phyloP scores from a whole-genome alignment of 2,888 invertebrate genomes.

The Carpatolechia fugitivella region DNA sequence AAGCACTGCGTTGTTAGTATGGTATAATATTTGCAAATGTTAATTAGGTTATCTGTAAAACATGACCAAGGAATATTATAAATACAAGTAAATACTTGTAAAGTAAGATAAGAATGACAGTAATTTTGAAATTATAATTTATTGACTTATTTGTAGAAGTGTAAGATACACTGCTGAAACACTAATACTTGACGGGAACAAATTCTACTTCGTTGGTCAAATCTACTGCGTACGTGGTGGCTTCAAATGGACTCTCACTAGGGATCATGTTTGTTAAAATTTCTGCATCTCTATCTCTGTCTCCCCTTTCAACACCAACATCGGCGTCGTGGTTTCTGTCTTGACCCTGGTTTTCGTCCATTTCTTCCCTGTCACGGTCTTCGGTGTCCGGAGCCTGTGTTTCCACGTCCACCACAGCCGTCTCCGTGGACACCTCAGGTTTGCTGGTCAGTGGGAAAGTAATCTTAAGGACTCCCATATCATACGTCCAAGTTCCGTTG shows the following conservation, averaged over 20 bases:
- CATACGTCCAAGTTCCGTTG: constrained; percentile 55
- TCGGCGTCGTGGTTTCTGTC: constrained; percentile 37
- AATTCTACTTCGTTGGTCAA: constrained; percentile 59
- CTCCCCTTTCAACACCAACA: constrained; percentile 38
- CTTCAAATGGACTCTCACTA: constrained; percentile 38
- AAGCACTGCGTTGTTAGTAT: no score
- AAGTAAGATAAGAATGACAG: no score
- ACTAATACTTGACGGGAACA: constrained; percentile 48
- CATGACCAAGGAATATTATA: no score
- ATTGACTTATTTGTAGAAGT: background rate
- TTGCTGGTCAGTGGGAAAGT: constrained; percentile 45
- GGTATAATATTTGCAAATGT: no score
- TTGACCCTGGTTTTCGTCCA: constrained; percentile 29
- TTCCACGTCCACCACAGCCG: constrained; percentile 21
- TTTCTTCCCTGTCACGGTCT: constrained; percentile 46
- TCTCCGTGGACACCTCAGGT: constrained; percentile 22
- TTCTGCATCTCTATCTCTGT: constrained; percentile 29
- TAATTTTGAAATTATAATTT: no score
- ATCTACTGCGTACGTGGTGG: constrained; percentile 63
- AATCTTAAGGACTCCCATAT: constrained; percentile 44
- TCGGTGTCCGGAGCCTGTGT: background rate
- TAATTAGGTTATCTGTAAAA: no score
- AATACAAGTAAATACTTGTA: no score
- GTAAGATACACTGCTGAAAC: background rate
- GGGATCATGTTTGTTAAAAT: constrained; percentile 52